Percentiles rank a stretch among this genome's conserved stretches.
Evolutionary conservation across 2,113 vertebrate genomes (phyloP).

Genomic region (Sturnus vulgaris): DNA sequence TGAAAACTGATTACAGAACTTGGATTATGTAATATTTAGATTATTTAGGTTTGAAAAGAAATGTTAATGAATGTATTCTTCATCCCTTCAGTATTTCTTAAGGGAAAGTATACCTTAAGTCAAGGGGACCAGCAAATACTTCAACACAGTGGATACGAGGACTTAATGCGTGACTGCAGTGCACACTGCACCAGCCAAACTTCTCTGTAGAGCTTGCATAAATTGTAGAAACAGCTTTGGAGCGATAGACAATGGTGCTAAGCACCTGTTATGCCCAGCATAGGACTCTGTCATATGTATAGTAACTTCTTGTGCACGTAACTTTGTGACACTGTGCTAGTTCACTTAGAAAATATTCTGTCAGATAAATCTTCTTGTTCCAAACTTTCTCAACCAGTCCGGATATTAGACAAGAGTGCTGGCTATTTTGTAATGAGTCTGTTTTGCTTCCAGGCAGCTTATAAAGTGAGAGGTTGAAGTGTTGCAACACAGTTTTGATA

Average conservation of each 20-base stretch:
- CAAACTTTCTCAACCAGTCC: background rate
- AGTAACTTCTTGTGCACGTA: background rate
- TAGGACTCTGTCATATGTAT: background rate
- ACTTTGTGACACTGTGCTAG: background rate
- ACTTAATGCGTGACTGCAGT: background rate
- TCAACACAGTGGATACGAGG: background rate
- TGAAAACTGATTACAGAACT: background rate
- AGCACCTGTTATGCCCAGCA: background rate
- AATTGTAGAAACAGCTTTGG: background rate
- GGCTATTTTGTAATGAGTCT: slow-evolving; percentile 16
- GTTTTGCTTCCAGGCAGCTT: slow-evolving; percentile 47
- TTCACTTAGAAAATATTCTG: background rate
- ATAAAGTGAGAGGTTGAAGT: slow-evolving; percentile 45
- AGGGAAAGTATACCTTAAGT: background rate
- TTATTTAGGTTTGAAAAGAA: background rate
- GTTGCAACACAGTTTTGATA: slow-evolving; percentile 13
- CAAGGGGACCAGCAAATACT: background rate
- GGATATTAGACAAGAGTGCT: background rate
- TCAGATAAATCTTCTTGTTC: background rate
- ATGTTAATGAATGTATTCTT: background rate
- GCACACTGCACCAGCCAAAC: background rate
- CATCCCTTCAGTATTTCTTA: background rate
- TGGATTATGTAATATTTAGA: background rate
- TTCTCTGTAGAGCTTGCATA: background rate
- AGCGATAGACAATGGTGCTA: background rate